Evolutionary conservation across 2,888 invertebrate genomes (phyloP).

Genomic region (Cyclophora albipunctata): DNA sequence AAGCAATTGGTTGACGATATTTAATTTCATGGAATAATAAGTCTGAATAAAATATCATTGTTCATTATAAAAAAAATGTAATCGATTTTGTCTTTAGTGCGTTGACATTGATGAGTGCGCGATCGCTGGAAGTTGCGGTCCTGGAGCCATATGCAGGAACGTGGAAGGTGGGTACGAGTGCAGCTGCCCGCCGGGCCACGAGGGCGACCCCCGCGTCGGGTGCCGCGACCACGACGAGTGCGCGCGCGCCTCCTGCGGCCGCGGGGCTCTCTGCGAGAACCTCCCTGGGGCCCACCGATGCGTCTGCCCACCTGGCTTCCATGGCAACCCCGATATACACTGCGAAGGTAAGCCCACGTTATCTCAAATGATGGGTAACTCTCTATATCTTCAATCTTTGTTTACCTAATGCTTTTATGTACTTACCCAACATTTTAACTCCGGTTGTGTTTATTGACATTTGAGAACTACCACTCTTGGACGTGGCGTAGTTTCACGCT

Average conservation of each 20-base stretch:
- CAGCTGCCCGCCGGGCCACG: conserved; percentile 87
- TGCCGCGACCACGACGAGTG: conserved; percentile 88
- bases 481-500: conserved; percentile 67
- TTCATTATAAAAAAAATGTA: no score
- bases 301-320: conserved; percentile 87
- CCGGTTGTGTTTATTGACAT: conserved; percentile 41
- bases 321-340: conserved; percentile 83
- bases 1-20: conserved; percentile 23
- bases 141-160: conserved; percentile 86
- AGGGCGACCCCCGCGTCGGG: conserved; percentile 84
- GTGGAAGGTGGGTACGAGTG: conserved; percentile 87
- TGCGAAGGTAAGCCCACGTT: conserved; percentile 80
- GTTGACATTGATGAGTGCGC: conserved; percentile 90
- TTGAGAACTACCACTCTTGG: conserved; percentile 62
- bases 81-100: conserved; percentile 68
- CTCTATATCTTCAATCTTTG: conserved; percentile 22
- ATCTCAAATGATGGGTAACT: background rate
- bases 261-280: conserved; percentile 86
- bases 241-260: conserved; percentile 83
- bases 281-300: conserved; percentile 86
- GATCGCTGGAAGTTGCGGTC: conserved; percentile 82
- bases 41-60: no score
- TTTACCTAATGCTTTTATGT: conserved; percentile 57
- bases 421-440: conserved; percentile 32
- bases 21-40: background rate